A percentile compares a stretch with the other conserved stretches of the same genome.
phyloP scores from a whole-genome alignment of 2,113 vertebrate genomes.

The Arothron firmamentum region DNA sequence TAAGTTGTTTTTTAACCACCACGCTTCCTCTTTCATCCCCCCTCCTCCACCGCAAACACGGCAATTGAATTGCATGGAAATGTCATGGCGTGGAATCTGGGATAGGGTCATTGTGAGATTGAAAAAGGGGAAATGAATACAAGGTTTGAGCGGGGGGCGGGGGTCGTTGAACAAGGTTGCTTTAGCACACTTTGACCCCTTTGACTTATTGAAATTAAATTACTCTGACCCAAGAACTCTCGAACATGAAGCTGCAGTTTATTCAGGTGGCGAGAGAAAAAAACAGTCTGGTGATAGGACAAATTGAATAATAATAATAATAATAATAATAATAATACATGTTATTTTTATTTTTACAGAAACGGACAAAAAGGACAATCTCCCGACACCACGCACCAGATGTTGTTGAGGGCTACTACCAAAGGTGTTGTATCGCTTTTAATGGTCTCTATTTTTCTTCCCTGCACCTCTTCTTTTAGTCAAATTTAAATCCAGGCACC shows the following conservation, averaged over 20 bases:
- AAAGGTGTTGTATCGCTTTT: conserved; percentile 78
- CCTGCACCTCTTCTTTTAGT: conserved; percentile 33
- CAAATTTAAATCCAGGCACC: conserved; percentile 16
- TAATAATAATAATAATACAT: background rate
- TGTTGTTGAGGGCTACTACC: conserved; percentile 84
- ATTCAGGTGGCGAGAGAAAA: conserved; percentile 6
- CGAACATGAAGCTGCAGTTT: conserved; percentile 54
- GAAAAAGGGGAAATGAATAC: conserved; percentile 82
- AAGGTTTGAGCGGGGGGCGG: conserved; percentile 72
- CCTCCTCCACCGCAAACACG: conserved; percentile 68
- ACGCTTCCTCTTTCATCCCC: conserved; percentile 77
- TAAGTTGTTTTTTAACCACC: conserved; percentile 96
- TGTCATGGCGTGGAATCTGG: conserved; percentile 77
- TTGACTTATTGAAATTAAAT: conserved; percentile 92
- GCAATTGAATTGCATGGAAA: conserved; percentile 91
- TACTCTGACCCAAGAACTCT: conserved; percentile 78
- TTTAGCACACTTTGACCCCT: conserved; percentile 80
- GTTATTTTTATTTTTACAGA: conserved; percentile 74
- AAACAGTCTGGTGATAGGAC: background rate
- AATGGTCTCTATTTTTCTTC: background rate
- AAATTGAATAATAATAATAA: background rate
- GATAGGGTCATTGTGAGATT: conserved; percentile 63
- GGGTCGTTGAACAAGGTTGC: conserved; percentile 76
- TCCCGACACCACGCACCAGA: conserved; percentile 84
- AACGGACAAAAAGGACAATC: conserved; percentile 90